Conservation (phyloP, 2,113 vertebrate genomes). For the Myotis lucifugus region DNA sequence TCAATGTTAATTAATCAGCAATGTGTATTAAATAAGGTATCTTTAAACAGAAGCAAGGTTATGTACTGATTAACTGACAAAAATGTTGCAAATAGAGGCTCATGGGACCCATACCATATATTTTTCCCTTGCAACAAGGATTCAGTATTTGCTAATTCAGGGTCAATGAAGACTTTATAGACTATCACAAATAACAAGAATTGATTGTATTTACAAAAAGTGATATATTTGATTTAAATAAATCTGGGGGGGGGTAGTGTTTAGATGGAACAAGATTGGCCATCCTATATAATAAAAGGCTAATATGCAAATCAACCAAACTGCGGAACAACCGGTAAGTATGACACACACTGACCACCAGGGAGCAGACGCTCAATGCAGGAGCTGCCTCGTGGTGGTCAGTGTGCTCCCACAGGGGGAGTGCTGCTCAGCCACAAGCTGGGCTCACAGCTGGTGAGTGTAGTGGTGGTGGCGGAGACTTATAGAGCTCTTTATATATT, state of each 20-base stretch:
- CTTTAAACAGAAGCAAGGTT: slow-evolving; percentile 39
- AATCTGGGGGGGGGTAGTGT: not conserved
- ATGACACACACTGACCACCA: too few species aligned
- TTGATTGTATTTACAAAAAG: not conserved
- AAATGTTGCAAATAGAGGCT: not conserved
- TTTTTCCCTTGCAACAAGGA: not conserved
- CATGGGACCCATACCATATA: not conserved
- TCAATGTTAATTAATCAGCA: slow-evolving; percentile 11
- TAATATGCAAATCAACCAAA: too few species aligned
- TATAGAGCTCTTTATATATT: not conserved
- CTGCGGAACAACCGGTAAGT: too few species aligned
- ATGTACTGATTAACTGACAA: not conserved
- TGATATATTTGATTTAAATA: slow-evolving; percentile 5
- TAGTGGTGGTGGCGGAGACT: not conserved
- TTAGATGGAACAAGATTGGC: not conserved
- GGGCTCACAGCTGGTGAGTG: too few species aligned
- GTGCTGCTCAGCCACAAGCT: too few species aligned
- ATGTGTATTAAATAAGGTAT: not conserved
- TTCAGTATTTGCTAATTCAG: not conserved
- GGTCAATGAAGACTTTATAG: not conserved
- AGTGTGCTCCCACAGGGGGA: too few species aligned
- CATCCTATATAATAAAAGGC: not conserved
- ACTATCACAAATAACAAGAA: not conserved
- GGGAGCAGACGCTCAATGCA: too few species aligned
- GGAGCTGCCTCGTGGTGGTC: too few species aligned